Evolutionary conservation across 2,888 invertebrate species (phyloP).

Genomic region (Mythimna pallens): DNA sequence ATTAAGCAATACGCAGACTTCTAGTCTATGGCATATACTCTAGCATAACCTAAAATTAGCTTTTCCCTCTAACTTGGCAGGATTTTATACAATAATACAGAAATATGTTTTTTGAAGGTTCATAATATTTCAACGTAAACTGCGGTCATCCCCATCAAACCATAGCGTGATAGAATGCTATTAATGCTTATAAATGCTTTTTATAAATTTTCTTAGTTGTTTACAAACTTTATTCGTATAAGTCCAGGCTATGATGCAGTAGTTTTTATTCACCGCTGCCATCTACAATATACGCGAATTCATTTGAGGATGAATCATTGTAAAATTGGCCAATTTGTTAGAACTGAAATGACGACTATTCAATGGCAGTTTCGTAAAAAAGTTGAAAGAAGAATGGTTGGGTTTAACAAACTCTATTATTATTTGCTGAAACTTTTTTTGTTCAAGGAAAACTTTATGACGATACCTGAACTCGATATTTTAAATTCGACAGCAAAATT

Average conservation of each 20-base stretch:
- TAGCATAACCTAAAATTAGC: too few species aligned
- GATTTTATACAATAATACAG: background rate
- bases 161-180: constrained; percentile 38
- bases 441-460: background rate
- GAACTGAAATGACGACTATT: constrained; percentile 1
- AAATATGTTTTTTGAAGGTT: background rate
- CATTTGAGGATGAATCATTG: constrained; percentile 32
- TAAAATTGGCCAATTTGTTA: constrained; percentile 41
- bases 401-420: constrained; percentile 15
- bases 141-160: background rate
- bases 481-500: background rate
- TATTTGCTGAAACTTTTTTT: background rate
- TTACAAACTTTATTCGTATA: constrained; percentile 33
- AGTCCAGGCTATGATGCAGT: constrained; percentile 18
- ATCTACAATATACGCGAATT: constrained; percentile 14
- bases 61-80: too few species aligned
- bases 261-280: constrained; percentile 20
- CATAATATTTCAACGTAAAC: background rate
- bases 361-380: constrained; percentile 19
- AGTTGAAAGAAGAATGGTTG: background rate
- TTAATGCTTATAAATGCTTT: constrained; percentile 29
- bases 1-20: too few species aligned
- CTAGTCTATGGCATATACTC: too few species aligned
- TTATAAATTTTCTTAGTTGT: constrained; percentile 35
- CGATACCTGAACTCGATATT: background rate